phyloP scores from a whole-genome alignment of 2,888 invertebrate genomes.

The Clanis bilineata region DNA sequence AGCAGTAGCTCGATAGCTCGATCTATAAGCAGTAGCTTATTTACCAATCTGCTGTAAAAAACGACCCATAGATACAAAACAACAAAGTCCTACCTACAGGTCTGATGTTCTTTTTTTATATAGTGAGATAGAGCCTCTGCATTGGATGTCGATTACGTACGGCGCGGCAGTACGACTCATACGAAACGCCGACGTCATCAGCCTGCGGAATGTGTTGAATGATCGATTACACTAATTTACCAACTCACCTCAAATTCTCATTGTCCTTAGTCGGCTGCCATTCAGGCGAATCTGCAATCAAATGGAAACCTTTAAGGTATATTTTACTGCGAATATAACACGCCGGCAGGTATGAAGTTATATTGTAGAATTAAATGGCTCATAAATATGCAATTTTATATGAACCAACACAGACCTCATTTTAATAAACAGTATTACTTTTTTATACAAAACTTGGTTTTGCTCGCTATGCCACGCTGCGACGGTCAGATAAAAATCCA shows the following conservation, averaged over 20 bases:
- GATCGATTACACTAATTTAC: conserved; percentile 34
- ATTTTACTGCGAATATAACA: neutral
- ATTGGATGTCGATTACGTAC: neutral
- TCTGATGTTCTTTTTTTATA: too few species aligned
- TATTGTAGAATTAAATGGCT: neutral
- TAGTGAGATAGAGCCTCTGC: neutral
- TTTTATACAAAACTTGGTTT: too few species aligned
- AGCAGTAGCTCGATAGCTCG: too few species aligned
- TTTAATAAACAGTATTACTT: too few species aligned
- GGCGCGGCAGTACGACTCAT: neutral
- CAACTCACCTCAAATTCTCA: conserved; percentile 67
- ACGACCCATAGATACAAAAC: too few species aligned
- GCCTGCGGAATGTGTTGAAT: neutral
- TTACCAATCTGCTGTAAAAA: too few species aligned
- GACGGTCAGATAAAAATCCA: too few species aligned
- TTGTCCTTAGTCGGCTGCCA: conserved; percentile 36
- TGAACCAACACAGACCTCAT: neutral
- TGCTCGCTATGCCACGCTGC: too few species aligned
- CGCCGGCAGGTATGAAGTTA: neutral
- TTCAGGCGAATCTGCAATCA: conserved; percentile 56
- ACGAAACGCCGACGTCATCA: neutral
- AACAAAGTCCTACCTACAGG: too few species aligned
- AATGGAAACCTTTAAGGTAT: conserved; percentile 20
- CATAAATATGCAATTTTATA: neutral
- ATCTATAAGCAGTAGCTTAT: too few species aligned